Evolutionary conservation across 2,113 vertebrate species (phyloP).

Genomic region (Pygathrix nemaeus): DNA sequence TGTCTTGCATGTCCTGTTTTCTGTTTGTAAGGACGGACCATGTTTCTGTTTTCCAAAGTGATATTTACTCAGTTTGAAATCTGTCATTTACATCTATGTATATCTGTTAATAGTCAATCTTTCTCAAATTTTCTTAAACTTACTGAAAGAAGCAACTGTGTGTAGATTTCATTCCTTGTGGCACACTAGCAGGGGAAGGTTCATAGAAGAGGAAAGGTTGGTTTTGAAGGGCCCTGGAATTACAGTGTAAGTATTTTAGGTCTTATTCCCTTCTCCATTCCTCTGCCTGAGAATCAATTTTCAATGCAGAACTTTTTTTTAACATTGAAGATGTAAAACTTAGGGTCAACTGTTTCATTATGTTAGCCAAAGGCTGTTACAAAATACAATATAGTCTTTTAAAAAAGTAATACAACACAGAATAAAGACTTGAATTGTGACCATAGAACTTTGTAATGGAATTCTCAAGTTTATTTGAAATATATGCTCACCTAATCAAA

Average conservation of each 20-base stretch:
- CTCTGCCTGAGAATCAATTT: background rate
- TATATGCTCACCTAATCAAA: background rate
- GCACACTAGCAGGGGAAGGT: background rate
- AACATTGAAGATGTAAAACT: background rate
- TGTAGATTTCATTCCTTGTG: background rate
- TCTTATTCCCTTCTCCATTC: background rate
- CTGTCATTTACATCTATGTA: background rate
- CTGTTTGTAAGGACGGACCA: background rate
- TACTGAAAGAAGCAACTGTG: background rate
- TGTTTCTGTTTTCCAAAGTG: background rate
- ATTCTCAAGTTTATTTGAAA: background rate
- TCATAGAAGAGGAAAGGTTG: background rate
- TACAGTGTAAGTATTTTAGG: background rate
- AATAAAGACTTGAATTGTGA: background rate
- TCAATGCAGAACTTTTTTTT: background rate
- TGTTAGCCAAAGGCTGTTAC: background rate
- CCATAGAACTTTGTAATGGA: background rate
- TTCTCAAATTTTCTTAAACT: background rate
- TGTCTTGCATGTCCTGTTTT: background rate
- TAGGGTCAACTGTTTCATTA: background rate
- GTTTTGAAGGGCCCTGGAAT: background rate
- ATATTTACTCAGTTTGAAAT: background rate
- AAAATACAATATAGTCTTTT: conserved; percentile 20
- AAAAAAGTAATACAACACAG: background rate
- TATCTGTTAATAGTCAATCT: background rate